Evolutionary conservation across 2,113 vertebrate genomes (phyloP), one percentile per base, ranked within the genome.

Genomic region (Tenebrosternarchus preto): DNA sequence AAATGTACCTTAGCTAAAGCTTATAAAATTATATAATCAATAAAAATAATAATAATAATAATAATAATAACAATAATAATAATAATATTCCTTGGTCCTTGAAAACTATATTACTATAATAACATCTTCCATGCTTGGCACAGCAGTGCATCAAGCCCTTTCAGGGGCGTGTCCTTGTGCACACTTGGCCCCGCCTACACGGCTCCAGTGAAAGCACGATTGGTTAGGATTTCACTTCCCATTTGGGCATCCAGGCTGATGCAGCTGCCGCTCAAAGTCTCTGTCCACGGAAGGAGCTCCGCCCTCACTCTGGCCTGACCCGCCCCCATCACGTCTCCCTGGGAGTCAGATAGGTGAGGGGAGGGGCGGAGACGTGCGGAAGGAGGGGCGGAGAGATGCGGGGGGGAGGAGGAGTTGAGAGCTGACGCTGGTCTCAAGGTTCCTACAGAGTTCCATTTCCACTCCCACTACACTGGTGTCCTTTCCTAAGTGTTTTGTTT

Each of bases 1-100:
- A 85, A 95, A 95, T 95, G 95, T 97, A 98, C 96, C 96, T 95
- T 94, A 88, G 92, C 94, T 95, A 96, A 96, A 96, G 95, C 92
- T 95, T 96, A 95, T 94, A 94, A 94, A 96, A 97, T 94, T 95
- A 84, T 87, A 90, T 89, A n/a, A 91, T 84, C 86, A 88, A 90
- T 90, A 90, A 91, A 88, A 92, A 91, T 90, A 82, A 75, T 68
- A 89, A 86, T 68, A 89, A 86, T 81, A 71, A 71, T 22, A 71
- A 78, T 78, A 79, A 90, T 87, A 90, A 87, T 84, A 80, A 80
- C 39, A 80, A 81, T 80, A 80, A 90, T 87, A 89, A 89, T 76
- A 85, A 86, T 85, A 89, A 86, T 90, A 91, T 88, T 94, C 91
- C 93, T 96, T 98, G 96, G 95, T 96, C 96, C 94, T 85, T 96